Percentiles rank a stretch among this genome's conserved stretches.
These are phyloP conservation scores for Drepanosiphum platanoidis DNA, from an alignment of 2,888 invertebrate species.

Conservation along the genomic window DNA sequence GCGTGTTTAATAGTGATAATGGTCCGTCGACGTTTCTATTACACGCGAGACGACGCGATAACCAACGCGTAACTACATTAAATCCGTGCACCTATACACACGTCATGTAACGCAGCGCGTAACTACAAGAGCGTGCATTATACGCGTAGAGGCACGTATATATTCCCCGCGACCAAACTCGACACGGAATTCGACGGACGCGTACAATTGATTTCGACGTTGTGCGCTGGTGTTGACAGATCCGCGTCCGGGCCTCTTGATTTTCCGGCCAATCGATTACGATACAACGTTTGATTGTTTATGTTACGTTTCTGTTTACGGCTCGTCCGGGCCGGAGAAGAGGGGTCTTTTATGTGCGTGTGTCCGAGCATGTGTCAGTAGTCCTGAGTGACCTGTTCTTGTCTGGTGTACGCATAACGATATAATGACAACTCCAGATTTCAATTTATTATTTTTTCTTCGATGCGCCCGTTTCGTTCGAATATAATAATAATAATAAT, in stretches of 20 bases:
- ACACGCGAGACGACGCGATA: too few relatives aligned
- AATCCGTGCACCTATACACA: background rate
- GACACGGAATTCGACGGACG: background rate
- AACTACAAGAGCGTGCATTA: background rate
- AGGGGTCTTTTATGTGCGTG: background rate
- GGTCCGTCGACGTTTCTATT: too few relatives aligned
- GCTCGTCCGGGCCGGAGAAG: background rate
- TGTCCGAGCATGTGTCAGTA: conserved; percentile 4
- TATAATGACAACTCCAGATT: conserved; percentile 2
- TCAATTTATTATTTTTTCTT: background rate
- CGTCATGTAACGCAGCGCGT: background rate
- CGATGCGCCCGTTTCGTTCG: background rate
- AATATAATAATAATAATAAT: conserved; percentile 2
- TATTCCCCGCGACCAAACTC: background rate
- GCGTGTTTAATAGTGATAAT: too few relatives aligned
- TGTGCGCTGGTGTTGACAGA: background rate
- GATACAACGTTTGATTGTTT: background rate
- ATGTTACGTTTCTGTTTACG: background rate
- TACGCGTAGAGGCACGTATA: background rate
- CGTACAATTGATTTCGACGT: background rate
- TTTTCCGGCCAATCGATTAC: conserved; percentile 1
- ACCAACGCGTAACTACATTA: too few relatives aligned
- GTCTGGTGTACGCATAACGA: background rate
- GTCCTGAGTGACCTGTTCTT: conserved; percentile 7
- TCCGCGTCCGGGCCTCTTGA: background rate